A percentile compares a stretch with the other conserved stretches of the same genome.
Evolutionary conservation across 2,113 vertebrate species (phyloP).

Genomic region (Panthera uncia): DNA sequence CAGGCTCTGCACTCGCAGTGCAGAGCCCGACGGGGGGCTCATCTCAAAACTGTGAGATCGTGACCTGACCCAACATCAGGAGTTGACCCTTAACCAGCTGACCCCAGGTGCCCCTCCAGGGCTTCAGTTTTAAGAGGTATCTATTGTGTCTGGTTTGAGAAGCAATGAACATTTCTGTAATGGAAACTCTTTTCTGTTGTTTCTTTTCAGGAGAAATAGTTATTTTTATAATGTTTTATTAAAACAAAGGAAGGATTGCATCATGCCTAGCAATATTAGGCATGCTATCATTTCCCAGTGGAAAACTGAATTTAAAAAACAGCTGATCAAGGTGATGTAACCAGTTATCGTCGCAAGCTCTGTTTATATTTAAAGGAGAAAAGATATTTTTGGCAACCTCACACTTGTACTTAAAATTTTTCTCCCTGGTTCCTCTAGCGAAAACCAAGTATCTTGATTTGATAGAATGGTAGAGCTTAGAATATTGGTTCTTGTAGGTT

Average conservation of each 20-base stretch:
- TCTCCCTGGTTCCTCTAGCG: slow-evolving; percentile 3
- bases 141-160: slow-evolving; percentile 7
- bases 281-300: slow-evolving; percentile 77
- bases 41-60: no score
- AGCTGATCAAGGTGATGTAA: slow-evolving; percentile 70
- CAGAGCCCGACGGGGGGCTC: no score
- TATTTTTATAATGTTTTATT: slow-evolving; percentile 50
- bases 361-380: slow-evolving; percentile 57
- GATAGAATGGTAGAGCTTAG: neutral
- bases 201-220: slow-evolving; percentile 25
- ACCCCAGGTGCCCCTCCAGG: neutral
- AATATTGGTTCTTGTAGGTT: slow-evolving; percentile 11
- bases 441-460: slow-evolving; percentile 43
- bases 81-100: no score
- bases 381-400: slow-evolving; percentile 43
- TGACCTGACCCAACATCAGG: no score
- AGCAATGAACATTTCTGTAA: neutral
- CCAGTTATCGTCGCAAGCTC: neutral
- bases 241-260: slow-evolving; percentile 74
- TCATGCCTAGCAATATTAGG: slow-evolving; percentile 79
- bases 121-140: neutral
- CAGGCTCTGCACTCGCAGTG: no score
- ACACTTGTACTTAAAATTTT: neutral
- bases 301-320: slow-evolving; percentile 76
- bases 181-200: neutral